Evolutionary conservation across 2,113 vertebrate species (phyloP), one percentile per base, ranked within the genome.

Genomic region (Turdus rufiventris): DNA sequence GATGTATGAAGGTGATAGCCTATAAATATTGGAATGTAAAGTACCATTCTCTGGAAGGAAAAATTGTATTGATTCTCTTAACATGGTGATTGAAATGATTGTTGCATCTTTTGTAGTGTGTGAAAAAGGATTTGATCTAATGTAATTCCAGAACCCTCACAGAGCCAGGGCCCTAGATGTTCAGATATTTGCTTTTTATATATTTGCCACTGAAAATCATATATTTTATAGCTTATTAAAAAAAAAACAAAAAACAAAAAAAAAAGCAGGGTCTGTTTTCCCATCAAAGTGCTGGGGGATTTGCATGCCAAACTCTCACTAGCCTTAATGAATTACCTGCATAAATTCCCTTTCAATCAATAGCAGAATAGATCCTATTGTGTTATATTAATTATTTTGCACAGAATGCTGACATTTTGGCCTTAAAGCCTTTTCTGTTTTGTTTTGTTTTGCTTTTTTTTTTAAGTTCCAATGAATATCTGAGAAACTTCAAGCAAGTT

Each of bases 261-360:
- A 38, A 21, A 75, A 73, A 94, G 3, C 76, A 54, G 54, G 53
- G 83, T 65, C 89, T 91, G 66, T 97, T 97, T 98, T 94, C 75
- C 89, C 79, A 95, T 97, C 60, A 80, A 94, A 97, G 75, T 96
- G 79, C 75, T 96, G 85, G 5, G 89, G 96, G 90, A 98, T 97
- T 98, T 98, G 96, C 96, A 97, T 96, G 97, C 96, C 85, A 96
- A 96, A 94, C 47, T 93, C 92, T 93, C 71, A 47, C 85, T 57
- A 71, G 95, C 97, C 97, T 97, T 98, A 98, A 98, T 97, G 97
- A 98, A 97, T 97, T 97, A 98, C 97, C 97, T 98, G 97, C 97
- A 98, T 98, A 98, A 98, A 98, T 98, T 97, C 95, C 96, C 73
- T 83, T 94, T 94, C 88, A 97, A 97, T 98, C 96, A 80, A 98